Base-by-base conservation (phyloP, 2,797 vertebrate species). In the Pteronotus mesoamericanus region DNA sequence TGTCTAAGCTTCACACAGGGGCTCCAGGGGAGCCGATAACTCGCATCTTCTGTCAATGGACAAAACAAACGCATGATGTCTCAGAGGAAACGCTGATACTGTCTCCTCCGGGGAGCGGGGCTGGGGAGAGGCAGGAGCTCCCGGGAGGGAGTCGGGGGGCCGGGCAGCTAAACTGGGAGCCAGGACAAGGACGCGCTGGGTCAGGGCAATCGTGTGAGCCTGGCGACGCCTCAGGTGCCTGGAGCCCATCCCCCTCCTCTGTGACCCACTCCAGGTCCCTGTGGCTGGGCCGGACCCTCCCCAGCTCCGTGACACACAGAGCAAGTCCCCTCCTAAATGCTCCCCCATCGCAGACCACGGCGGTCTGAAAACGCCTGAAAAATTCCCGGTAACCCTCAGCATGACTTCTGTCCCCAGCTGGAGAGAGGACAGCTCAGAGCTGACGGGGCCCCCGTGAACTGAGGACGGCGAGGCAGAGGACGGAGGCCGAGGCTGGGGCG, bases 1-100 rank as follows among this genome's bases (percentile, higher is more conserved):
- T 42, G 3, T 5, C 53, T 21, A 1, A 34, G 11, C 64, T 5
- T 19, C 11, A 55, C 15, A 6, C 53, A 42, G 26, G 46, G 69
- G 39, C 26, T 24, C n/a, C n/a, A 1, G 4, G n/a, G 68, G 57
- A 82, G 22, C 37, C 29, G 37, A 12, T 18, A 10, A 51, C 16
- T 1, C 9, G 0, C 0, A 34, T 1, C 44, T 18, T 15, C 57
- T 6, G 1, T 5, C 2, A 1, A 6, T 39, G 26, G 22, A 64
- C 57, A 37, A 46, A 71, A 74, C 3, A 68, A 22, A 32, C 15
- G 1, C 12, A 2, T 16, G 42, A 34, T 2, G 6, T 22, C 80
- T n/a, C 16, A 29, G 9, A 29, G 64, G 37, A n/a, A 87, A 75
- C 21, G 44, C 37, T 1, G 2, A 11, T 6, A 0, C 55, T 19